A percentile compares a stretch with the other conserved stretches of the same genome.
Evolutionary conservation across 2,797 vertebrate species (phyloP).

Genomic region (Paramormyrops hopkinsi): DNA sequence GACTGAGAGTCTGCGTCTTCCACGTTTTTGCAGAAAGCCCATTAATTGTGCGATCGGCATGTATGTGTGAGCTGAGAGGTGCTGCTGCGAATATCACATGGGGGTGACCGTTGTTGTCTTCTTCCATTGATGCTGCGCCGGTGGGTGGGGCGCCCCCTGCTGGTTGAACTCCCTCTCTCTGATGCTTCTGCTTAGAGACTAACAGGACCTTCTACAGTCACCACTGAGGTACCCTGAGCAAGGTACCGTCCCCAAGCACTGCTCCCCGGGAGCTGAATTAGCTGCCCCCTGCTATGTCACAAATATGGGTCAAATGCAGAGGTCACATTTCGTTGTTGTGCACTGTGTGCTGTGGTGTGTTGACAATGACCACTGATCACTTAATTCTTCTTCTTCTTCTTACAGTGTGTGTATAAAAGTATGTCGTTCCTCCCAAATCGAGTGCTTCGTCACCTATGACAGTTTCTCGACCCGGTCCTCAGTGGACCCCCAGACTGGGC

Average conservation of each 20-base stretch:
- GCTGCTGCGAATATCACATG: neutral
- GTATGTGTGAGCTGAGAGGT: neutral
- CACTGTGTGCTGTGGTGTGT: no score
- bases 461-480: neutral
- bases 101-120: neutral
- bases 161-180: neutral
- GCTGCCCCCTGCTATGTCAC: no score
- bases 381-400: no score
- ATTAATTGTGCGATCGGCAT: neutral
- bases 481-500: neutral
- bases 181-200: neutral
- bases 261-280: no score
- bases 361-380: no score
- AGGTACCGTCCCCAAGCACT: no score
- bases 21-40: neutral
- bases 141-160: neutral
- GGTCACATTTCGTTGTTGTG: no score
- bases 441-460: neutral
- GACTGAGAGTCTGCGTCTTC: neutral
- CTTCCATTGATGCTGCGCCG: neutral
- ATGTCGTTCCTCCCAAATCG: neutral
- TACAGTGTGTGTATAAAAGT: neutral
- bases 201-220: neutral
- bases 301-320: no score
- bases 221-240: no score